These are phyloP conservation scores for Caenorhabditis imperialis DNA, from an alignment of 2,888 invertebrate species.

Conservation along the genomic window DNA sequence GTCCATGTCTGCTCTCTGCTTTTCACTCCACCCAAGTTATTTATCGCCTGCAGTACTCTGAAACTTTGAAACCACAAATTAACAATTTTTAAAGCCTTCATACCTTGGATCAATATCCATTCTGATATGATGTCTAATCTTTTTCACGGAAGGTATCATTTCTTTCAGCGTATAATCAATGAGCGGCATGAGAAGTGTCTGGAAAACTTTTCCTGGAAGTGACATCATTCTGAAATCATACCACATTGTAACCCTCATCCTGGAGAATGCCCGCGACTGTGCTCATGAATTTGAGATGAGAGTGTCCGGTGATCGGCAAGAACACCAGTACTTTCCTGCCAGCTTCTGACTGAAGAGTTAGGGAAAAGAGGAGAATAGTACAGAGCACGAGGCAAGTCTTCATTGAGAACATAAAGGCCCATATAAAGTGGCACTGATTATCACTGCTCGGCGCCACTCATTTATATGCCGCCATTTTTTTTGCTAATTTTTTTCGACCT, in stretches of 20 bases:
- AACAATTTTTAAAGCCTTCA: neutral
- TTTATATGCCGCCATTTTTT: neutral
- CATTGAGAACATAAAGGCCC: no score
- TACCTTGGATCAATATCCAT: slow-evolving; percentile 38
- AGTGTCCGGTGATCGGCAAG: slow-evolving; percentile 43
- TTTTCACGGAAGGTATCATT: slow-evolving; percentile 13
- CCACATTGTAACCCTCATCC: slow-evolving; percentile 58
- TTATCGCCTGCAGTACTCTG: slow-evolving; percentile 20
- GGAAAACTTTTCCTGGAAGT: neutral
- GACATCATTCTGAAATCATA: slow-evolving; percentile 6
- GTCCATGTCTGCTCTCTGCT: slow-evolving; percentile 34
- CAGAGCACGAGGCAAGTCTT: no score
- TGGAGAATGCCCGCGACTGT: slow-evolving; percentile 43
- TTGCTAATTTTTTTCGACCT: neutral
- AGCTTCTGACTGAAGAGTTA: no score
- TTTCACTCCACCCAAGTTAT: slow-evolving; percentile 22
- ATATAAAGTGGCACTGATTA: no score
- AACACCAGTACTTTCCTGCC: slow-evolving; percentile 41
- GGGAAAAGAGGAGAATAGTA: neutral
- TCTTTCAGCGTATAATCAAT: slow-evolving; percentile 32
- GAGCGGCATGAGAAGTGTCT: slow-evolving; percentile 55
- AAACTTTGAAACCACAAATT: neutral
- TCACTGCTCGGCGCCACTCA: neutral
- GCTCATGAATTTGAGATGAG: slow-evolving; percentile 51
- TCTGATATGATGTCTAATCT: slow-evolving; percentile 30